Evolutionary conservation across 2,113 vertebrate genomes (phyloP).

Genomic region (Lathamus discolor): DNA sequence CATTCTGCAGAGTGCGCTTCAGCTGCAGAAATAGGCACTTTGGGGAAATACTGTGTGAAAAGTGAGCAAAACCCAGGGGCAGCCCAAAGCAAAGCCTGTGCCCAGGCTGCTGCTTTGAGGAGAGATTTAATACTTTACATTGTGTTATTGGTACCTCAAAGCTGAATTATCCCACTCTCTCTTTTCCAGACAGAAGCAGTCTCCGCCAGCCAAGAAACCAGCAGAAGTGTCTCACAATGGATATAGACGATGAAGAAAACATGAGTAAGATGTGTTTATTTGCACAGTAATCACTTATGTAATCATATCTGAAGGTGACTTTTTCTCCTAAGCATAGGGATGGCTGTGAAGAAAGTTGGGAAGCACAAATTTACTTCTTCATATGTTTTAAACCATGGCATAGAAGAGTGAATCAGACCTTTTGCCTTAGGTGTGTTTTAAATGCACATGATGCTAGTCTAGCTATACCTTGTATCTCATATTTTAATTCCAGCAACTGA

Average conservation of each 20-base stretch:
- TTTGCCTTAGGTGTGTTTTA: not conserved
- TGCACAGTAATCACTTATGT: not conserved
- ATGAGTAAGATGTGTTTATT: slow-evolving; percentile 90
- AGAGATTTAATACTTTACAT: not conserved
- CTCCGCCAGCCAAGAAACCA: slow-evolving; percentile 77
- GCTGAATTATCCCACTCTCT: not conserved
- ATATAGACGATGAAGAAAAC: slow-evolving; percentile 93
- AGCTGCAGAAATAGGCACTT: not conserved
- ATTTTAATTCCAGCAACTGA: not conserved
- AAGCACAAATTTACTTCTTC: not conserved
- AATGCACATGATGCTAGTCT: not conserved
- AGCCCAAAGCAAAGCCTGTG: not conserved
- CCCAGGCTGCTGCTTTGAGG: not conserved
- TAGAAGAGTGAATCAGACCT: not conserved
- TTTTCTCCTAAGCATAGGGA: not conserved
- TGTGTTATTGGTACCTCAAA: not conserved
- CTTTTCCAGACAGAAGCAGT: slow-evolving; percentile 81
- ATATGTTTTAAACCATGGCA: not conserved
- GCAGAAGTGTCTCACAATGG: slow-evolving; percentile 84
- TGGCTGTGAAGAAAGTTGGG: fast-evolving
- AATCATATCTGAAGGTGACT: not conserved
- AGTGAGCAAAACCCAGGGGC: not conserved
- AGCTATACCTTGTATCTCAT: not conserved
- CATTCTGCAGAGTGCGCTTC: not conserved
- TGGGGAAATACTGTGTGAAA: not conserved